phyloP scores from a whole-genome alignment of 2,113 vertebrate species.

The Falco punctatus region DNA sequence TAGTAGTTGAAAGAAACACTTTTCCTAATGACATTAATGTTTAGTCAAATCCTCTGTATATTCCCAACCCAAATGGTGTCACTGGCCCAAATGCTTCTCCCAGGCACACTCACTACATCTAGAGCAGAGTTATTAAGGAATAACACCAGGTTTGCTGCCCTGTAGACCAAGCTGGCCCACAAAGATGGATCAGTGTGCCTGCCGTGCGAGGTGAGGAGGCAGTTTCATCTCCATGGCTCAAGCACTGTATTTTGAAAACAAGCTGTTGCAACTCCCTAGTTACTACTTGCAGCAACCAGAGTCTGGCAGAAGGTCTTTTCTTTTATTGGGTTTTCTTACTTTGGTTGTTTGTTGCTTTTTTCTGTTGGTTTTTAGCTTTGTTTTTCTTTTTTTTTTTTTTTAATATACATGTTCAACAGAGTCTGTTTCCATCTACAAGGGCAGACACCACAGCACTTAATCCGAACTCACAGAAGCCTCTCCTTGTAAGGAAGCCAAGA shows the following conservation, averaged over 20 bases:
- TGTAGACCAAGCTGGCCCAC: background rate
- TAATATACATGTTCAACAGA: background rate
- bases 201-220: background rate
- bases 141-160: background rate
- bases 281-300: background rate
- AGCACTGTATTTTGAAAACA: background rate
- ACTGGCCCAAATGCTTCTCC: background rate
- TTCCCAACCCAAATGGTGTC: background rate
- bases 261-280: background rate
- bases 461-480: background rate
- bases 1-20: background rate
- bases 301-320: background rate
- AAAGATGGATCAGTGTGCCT: fast-evolving
- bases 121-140: background rate
- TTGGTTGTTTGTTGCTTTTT: no score
- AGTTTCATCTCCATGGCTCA: background rate
- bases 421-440: background rate
- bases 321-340: background rate
- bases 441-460: background rate
- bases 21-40: background rate
- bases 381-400: background rate
- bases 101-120: background rate
- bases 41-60: background rate
- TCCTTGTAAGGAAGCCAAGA: background rate
- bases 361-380: no score